These are phyloP conservation scores for Hydrolagus colliei DNA, from an alignment of 2,797 vertebrate species.

Conservation along the genomic window DNA sequence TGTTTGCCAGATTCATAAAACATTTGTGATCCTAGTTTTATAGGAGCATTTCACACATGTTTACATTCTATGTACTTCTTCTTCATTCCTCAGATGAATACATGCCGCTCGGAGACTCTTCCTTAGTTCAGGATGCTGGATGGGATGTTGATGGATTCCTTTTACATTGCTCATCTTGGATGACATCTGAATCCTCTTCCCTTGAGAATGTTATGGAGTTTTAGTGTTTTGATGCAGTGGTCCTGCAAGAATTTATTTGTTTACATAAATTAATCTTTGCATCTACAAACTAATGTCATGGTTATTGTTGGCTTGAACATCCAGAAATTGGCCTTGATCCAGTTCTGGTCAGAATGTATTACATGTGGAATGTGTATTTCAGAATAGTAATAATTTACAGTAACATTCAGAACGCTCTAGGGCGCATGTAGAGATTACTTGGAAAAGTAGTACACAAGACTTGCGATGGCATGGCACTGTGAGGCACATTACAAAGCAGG, in stretches of 20 bases:
- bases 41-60: not conserved
- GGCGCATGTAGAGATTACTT: too few species aligned
- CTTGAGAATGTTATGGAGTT: not conserved
- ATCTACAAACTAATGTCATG: not conserved
- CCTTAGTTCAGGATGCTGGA: not conserved
- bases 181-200: not conserved
- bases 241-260: not conserved
- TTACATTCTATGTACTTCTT: conserved; percentile 8
- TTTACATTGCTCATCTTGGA: too few species aligned
- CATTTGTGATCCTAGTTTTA: not conserved
- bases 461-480: too few species aligned
- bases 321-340: not conserved
- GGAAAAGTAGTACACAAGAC: too few species aligned
- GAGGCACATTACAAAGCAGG: too few species aligned
- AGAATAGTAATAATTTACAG: too few species aligned
- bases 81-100: conserved; percentile 1
- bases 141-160: not conserved
- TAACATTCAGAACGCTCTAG: too few species aligned
- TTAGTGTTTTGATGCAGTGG: not conserved
- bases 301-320: not conserved
- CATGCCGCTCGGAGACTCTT: not conserved
- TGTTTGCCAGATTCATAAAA: not conserved
- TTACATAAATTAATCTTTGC: not conserved
- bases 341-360: not conserved
- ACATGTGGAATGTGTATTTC: too few species aligned